Evolutionary conservation across 2,113 vertebrate species (phyloP), one percentile per base, ranked within the genome.

Genomic region (Leptodactylus fuscus): DNA sequence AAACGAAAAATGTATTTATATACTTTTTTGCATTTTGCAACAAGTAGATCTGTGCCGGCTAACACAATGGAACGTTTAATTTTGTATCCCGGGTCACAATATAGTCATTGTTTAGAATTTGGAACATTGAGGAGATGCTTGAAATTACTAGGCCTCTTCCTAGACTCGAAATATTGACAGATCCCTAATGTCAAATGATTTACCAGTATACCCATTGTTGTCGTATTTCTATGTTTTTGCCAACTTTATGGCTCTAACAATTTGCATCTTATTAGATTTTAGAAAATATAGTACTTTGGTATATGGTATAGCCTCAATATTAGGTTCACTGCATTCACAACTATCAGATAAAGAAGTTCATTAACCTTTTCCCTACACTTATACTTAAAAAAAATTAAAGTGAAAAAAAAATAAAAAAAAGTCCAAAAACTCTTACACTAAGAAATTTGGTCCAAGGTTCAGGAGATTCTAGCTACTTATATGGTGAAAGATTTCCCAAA

Each of bases 61-160:
- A 51, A 79, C 32, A 78, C 83, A 85, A 85, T 85, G 83, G 74
- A 85, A 79, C 60, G 10, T 79, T 85, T 69, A 79, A 79, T 79
- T 69, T 79, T 24, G 62, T 51, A 2, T 41, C 44, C 51, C 24
- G 20, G 3, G 74, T n/a, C 29, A 85, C 75, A 85, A 85, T 85
- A 70, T 29, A 29, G 32, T 48, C 71, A 79, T 85, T 85, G 83
- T 85, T 76, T 29, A 60, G 48, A 85, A 69, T 79, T 44, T 85
- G 83, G 74, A 79, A 70, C 83, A 78, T 27, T 67, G 60, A 79
- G n/a, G 60, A 79, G 60, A 85, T 85, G 83, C 58, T 79, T 85
- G 74, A 69, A 77, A 85, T 85, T 85, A 36, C 27, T 85, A 69
- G 75, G 34, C 83, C 32, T 76, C 11, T 69, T 53, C 67, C 32